phyloP scores from a whole-genome alignment of 1,140 invertebrate genomes.

The Zelostemma sp. region DNA sequence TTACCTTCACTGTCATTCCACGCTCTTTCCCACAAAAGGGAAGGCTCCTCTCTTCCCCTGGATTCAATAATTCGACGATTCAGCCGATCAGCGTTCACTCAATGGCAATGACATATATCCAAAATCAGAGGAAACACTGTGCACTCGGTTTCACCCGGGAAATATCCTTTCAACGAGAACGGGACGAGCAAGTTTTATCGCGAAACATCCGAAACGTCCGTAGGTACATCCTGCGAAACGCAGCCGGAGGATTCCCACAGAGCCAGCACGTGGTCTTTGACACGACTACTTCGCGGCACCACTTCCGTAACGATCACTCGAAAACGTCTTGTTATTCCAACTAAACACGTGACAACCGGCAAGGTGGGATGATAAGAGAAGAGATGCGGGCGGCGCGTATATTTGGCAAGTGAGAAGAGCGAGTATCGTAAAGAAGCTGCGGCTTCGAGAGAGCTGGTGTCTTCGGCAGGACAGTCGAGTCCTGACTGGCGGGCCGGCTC shows the following conservation, averaged over 20 bases:
- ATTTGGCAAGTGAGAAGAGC: too few relatives aligned
- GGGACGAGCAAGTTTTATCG: constrained; percentile 7
- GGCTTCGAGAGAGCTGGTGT: constrained; percentile 19
- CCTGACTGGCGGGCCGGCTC: constrained; percentile 54
- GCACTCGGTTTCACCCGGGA: constrained; percentile 8
- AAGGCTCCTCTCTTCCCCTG: constrained; percentile 10
- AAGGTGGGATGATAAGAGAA: too few relatives aligned
- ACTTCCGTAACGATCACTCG: too few relatives aligned
- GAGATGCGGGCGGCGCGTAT: too few relatives aligned
- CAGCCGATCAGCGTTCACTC: constrained; percentile 36
- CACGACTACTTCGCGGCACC: too few relatives aligned
- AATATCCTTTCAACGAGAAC: background rate
- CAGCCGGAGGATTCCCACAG: background rate
- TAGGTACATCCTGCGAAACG: constrained; percentile 42
- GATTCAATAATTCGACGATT: background rate
- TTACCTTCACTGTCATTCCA: constrained; percentile 69
- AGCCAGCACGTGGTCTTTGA: background rate
- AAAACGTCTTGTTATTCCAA: too few relatives aligned
- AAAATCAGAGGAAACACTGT: constrained; percentile 2
- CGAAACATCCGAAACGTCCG: constrained; percentile 50
- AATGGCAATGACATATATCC: constrained; percentile 33
- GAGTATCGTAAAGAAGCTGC: too few relatives aligned
- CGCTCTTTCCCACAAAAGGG: constrained; percentile 31
- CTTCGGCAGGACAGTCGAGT: constrained; percentile 58
- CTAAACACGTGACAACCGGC: too few relatives aligned